phyloP scores from a whole-genome alignment of 2,113 vertebrate genomes.

The Podocnemis expansa region DNA sequence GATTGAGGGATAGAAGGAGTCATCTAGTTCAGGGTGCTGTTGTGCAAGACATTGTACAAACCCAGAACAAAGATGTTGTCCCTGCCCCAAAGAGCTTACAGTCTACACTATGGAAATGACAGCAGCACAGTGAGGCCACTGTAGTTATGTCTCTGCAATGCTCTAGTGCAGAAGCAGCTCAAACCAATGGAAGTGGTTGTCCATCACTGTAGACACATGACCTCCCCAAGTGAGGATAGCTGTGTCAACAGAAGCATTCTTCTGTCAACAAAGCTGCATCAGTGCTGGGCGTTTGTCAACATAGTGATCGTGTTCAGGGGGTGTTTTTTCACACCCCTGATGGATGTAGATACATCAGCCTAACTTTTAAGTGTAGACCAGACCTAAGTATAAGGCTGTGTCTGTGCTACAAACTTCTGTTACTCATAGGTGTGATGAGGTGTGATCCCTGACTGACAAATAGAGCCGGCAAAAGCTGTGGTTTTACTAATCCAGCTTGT shows the following conservation, averaged over 20 bases:
- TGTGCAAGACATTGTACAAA: not conserved
- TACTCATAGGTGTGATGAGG: not conserved
- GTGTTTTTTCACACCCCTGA: not conserved
- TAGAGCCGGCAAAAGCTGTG: not conserved
- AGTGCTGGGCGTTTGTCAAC: too few species aligned
- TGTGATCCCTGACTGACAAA: too few species aligned
- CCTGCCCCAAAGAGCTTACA: not conserved
- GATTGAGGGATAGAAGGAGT: not conserved
- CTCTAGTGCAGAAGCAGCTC: too few species aligned
- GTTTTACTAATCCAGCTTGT: not conserved
- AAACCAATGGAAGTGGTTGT: too few species aligned
- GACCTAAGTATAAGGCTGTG: not conserved
- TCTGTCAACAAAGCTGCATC: too few species aligned
- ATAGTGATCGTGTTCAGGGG: too few species aligned
- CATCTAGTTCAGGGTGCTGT: not conserved
- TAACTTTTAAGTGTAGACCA: not conserved
- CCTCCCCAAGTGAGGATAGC: too few species aligned
- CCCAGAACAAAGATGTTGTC: not conserved
- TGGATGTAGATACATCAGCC: not conserved
- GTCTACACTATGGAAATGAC: not conserved
- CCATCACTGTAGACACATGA: too few species aligned
- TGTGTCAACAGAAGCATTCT: too few species aligned
- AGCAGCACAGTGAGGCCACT: too few species aligned
- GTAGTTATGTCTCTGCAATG: not conserved
- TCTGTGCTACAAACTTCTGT: not conserved